These are phyloP conservation scores for Pristionchus maxplancki DNA, from an alignment of 2,888 invertebrate genomes.

Conservation along the genomic window DNA sequence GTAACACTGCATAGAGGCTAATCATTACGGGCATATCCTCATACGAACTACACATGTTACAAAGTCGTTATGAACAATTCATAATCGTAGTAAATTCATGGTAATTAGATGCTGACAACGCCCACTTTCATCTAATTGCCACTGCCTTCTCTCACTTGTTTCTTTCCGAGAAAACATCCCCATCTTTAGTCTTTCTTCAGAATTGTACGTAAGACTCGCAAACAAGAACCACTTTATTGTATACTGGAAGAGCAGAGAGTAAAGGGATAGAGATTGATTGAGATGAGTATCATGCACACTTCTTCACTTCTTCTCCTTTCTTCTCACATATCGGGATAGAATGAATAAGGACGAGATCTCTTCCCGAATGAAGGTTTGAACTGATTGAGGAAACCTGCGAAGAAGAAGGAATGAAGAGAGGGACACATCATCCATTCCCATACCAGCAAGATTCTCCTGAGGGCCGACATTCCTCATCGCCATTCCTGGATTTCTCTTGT, in stretches of 20 bases:
- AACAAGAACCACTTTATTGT: constrained; percentile 32
- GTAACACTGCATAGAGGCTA: background rate
- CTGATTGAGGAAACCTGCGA: constrained; percentile 22
- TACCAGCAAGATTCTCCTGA: constrained; percentile 29
- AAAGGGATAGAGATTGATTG: background rate
- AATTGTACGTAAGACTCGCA: background rate
- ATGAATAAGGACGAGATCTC: background rate
- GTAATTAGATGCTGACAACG: background rate
- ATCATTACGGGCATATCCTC: background rate
- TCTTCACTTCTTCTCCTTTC: background rate
- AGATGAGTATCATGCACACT: background rate
- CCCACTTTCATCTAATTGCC: background rate
- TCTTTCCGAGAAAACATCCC: background rate
- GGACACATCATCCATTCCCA: too few relatives aligned
- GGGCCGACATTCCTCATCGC: background rate
- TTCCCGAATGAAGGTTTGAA: constrained; percentile 28
- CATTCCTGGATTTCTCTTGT: constrained; percentile 25
- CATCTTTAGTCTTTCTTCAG: background rate
- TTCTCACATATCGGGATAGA: constrained; percentile 33
- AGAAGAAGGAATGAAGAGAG: background rate
- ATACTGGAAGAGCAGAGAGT: background rate
- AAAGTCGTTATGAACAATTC: background rate
- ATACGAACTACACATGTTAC: background rate
- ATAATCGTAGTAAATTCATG: background rate
- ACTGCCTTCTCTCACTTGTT: background rate